Percentiles rank a stretch among this genome's conserved stretches.
phyloP scores from a whole-genome alignment of 2,113 vertebrate genomes.

The Apistogramma diplotaenia region DNA sequence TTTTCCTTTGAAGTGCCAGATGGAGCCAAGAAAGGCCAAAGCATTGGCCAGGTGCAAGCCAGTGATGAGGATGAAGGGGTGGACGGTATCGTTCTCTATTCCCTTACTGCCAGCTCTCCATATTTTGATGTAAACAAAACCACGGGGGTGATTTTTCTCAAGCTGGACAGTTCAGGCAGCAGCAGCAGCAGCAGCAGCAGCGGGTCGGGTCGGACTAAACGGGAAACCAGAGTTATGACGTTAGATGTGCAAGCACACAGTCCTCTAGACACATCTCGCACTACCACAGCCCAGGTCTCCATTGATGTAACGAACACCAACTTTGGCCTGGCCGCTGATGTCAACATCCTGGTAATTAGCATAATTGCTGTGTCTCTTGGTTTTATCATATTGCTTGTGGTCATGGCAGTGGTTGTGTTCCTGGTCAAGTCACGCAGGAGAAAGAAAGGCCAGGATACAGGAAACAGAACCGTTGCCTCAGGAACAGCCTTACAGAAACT shows the following conservation, averaged over 20 bases:
- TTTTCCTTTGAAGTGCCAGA: constrained; percentile 93
- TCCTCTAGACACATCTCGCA: constrained; percentile 86
- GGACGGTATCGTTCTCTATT: constrained; percentile 91
- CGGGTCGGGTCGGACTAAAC: constrained; percentile 71
- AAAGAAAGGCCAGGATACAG: constrained; percentile 76
- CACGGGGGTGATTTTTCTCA: constrained; percentile 87
- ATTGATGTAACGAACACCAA: constrained; percentile 91
- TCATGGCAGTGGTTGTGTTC: constrained; percentile 85
- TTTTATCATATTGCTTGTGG: constrained; percentile 85
- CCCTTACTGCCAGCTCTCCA: constrained; percentile 80
- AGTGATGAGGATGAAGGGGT: constrained; percentile 91
- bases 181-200: constrained; percentile 79
- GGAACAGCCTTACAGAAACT: constrained; percentile 87
- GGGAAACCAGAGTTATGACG: constrained; percentile 85
- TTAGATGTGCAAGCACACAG: constrained; percentile 90
- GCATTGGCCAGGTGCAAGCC: constrained; percentile 88
- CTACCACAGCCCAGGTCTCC: constrained; percentile 79
- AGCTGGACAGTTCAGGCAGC: constrained; percentile 84
- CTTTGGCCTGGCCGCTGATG: constrained; percentile 86
- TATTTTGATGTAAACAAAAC: constrained; percentile 96
- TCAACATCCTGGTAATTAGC: constrained; percentile 87
- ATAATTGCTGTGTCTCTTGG: constrained; percentile 90
- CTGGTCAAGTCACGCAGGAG: constrained; percentile 84
- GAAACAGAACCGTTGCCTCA: constrained; percentile 65
- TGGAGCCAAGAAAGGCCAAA: constrained; percentile 87